Percentiles rank a stretch among this genome's conserved stretches.
These are phyloP conservation scores for Paguma larvata DNA, from an alignment of 2,797 vertebrate species.

Conservation along the genomic window DNA sequence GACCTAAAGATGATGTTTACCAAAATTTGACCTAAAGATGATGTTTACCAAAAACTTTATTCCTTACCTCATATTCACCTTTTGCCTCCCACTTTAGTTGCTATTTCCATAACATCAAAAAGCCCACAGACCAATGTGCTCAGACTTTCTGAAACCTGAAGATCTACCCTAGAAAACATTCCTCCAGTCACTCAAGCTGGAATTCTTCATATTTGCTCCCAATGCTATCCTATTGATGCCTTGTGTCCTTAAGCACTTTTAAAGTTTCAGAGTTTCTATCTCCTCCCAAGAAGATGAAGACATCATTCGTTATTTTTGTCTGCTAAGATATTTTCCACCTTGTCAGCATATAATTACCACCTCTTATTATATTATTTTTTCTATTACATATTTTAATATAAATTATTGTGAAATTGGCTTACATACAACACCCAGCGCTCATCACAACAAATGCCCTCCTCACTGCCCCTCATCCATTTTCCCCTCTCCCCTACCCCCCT, in stretches of 20 bases:
- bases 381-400: too few species aligned
- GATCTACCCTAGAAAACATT: slow-evolving; percentile 3
- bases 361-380: too few species aligned
- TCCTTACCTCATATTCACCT: not conserved
- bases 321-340: slow-evolving; percentile 35
- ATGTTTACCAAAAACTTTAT: slow-evolving; percentile 19
- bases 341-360: not conserved
- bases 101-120: not conserved
- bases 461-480: too few species aligned
- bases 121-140: not conserved
- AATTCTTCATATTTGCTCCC: not conserved
- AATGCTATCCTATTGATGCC: not conserved
- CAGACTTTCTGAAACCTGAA: not conserved
- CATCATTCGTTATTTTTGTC: not conserved
- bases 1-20: not conserved
- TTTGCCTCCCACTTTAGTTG: not conserved
- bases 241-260: not conserved
- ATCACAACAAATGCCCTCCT: too few species aligned
- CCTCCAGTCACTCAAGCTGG: not conserved
- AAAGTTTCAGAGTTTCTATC: not conserved
- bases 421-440: too few species aligned
- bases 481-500: too few species aligned
- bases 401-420: too few species aligned
- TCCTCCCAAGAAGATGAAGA: not conserved
- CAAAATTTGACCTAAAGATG: not conserved